These are phyloP conservation scores for Atherix ibis DNA, from an alignment of 2,888 invertebrate species.

Conservation along the genomic window DNA sequence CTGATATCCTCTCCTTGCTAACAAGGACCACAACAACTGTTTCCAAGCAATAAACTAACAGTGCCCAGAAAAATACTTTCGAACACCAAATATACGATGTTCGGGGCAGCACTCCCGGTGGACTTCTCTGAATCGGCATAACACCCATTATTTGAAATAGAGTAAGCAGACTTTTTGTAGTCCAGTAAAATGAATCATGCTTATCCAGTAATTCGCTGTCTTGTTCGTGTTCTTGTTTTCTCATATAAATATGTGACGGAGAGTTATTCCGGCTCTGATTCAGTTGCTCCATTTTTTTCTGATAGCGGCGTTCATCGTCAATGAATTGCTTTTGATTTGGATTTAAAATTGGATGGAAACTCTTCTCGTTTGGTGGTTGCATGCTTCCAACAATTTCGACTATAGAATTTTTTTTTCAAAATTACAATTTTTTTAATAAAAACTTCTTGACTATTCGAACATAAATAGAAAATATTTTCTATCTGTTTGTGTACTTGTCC, in stretches of 20 bases:
- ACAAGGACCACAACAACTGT: slow-evolving; percentile 40
- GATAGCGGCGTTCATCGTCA: slow-evolving; percentile 27
- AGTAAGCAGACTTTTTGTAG: slow-evolving; percentile 51
- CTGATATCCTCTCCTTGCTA: slow-evolving; percentile 37
- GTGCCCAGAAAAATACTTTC: slow-evolving; percentile 49
- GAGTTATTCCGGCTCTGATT: slow-evolving; percentile 7
- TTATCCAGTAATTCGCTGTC: slow-evolving; percentile 44
- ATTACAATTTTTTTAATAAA: no score
- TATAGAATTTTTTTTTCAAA: no score
- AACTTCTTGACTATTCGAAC: no score
- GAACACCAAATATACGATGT: slow-evolving; percentile 51
- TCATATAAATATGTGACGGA: slow-evolving; percentile 1
- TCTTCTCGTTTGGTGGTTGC: no score
- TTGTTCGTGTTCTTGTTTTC: slow-evolving; percentile 11
- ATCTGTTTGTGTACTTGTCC: no score
- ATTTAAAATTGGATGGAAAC: slow-evolving; percentile 29
- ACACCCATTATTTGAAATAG: slow-evolving; percentile 61
- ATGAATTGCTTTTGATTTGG: slow-evolving; percentile 31
- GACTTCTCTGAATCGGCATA: slow-evolving; percentile 56
- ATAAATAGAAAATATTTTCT: no score
- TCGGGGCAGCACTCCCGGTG: slow-evolving; percentile 34
- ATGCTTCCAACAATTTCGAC: no score
- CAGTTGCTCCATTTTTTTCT: slow-evolving; percentile 20
- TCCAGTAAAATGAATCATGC: slow-evolving; percentile 54
- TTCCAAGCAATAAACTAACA: slow-evolving; percentile 44